Evolutionary conservation across 2,113 vertebrate genomes (phyloP), one percentile per base, ranked within the genome.

Genomic region (Manacus vitellinus): DNA sequence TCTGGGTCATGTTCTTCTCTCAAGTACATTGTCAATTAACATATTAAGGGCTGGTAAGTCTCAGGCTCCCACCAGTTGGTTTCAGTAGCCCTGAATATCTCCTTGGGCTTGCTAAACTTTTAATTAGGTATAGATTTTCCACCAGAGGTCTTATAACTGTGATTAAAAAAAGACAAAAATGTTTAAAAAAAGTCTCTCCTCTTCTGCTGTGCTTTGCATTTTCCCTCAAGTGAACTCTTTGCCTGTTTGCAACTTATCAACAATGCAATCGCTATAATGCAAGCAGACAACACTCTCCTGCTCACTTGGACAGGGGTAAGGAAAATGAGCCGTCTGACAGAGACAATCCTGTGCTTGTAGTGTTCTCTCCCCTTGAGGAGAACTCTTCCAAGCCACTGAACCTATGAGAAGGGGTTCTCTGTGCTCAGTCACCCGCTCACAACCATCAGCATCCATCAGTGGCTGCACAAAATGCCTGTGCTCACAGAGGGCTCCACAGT

Each of bases 101-200:
- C 43, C 33, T 86, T 73, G 65, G 77, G n/a, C 24, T 71, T 91
- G 63, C 74, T 87, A 79, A 82, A 74, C 58, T 91, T 89, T 66
- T 94, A 81, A 58, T 66, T 91, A 81, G 39, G 20, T 61, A 84
- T 79, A 56, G 63, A 52, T 97, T 94, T 95, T 47, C 76, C 47
- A 83, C 44, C 12, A 72, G 76, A 90, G 54, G 52, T 77, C 35
- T 81, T 85, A 49, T 24, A 83, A 28, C 24, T 59, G 83, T 71
- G 85, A 87, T 81, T 92, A 81, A 51, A 43, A 51, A 66, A 95
- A 90, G 44, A 41, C 47, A 33, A 33, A 71, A 68, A 17, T n/a
- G 51, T 67, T 93, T 70, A 21, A 47, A 63, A 91, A 85, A 54
- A 63, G 58, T 24, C 5, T 92, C 56, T 71, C 8, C n/a, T 90